phyloP scores from a whole-genome alignment of 2,888 invertebrate species.

The Scelioninae gen. 1 region DNA sequence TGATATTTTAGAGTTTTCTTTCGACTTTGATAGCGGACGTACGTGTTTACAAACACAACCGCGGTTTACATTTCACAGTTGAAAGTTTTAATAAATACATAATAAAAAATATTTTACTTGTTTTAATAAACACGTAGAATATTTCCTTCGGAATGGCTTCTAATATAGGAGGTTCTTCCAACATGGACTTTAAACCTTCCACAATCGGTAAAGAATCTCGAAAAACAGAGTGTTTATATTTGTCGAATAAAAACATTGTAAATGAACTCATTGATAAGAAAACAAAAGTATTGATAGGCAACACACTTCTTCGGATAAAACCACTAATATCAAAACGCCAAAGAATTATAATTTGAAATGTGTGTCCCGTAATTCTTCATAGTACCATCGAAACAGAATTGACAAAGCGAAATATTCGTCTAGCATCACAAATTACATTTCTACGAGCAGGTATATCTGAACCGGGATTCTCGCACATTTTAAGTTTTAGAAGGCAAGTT shows the following conservation, averaged over 20 bases:
- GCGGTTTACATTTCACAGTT: too few species aligned
- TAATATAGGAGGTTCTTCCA: too few species aligned
- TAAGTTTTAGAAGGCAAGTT: constrained; percentile 69
- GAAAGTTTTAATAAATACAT: too few species aligned
- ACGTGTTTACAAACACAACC: too few species aligned
- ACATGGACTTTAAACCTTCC: too few species aligned
- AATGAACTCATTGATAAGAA: constrained; percentile 31
- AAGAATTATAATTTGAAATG: constrained; percentile 64
- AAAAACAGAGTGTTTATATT: constrained; percentile 37
- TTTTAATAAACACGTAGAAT: too few species aligned
- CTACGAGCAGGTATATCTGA: constrained; percentile 63
- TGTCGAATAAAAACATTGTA: constrained; percentile 31
- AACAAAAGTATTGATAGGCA: constrained; percentile 30
- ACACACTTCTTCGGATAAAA: constrained; percentile 25
- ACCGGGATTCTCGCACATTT: constrained; percentile 50
- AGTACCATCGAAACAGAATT: neutral
- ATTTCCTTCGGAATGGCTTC: too few species aligned
- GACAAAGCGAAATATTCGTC: neutral
- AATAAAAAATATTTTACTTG: too few species aligned
- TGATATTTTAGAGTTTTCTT: too few species aligned
- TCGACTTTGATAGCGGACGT: too few species aligned
- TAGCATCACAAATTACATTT: neutral
- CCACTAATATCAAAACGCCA: constrained; percentile 56
- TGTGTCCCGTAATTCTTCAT: neutral
- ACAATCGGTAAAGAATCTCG: constrained; percentile 14